Conservation (phyloP, 1,140 invertebrate genomes). For the Drosophila tristis region DNA sequence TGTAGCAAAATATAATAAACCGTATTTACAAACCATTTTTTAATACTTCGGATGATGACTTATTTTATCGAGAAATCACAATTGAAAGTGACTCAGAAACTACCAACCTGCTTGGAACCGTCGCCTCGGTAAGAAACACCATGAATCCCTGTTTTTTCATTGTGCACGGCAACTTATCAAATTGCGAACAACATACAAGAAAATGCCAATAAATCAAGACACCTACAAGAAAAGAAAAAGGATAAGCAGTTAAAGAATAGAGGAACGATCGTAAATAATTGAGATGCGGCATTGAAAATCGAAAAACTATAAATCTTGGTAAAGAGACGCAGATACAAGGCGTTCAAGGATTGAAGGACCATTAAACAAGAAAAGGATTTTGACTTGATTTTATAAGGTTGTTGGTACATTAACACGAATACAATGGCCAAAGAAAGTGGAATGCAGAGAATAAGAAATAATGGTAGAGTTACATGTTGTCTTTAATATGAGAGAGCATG, state of each 20-base stretch:
- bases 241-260: conserved; percentile 2
- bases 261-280: not conserved
- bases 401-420: not conserved
- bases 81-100: too few relatives aligned
- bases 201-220: conserved; percentile 28
- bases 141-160: not conserved
- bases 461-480: not conserved
- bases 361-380: conserved; percentile 17
- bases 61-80: too few relatives aligned
- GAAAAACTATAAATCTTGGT: conserved; percentile 22
- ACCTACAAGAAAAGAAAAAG: conserved; percentile 17
- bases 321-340: not conserved
- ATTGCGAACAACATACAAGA: conserved; percentile 8
- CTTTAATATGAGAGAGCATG: not conserved
- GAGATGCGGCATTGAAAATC: conserved; percentile 20
- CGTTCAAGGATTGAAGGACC: not conserved
- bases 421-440: not conserved
- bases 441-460: not conserved
- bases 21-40: too few relatives aligned
- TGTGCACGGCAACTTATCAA: not conserved
- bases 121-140: not conserved
- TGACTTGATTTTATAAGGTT: not conserved
- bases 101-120: not conserved
- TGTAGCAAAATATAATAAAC: too few relatives aligned
- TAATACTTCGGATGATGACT: too few relatives aligned